A percentile compares a stretch with the other conserved stretches of the same genome.
Evolutionary conservation across 2,113 vertebrate genomes (phyloP).

Genomic region (Manacus vitellinus): DNA sequence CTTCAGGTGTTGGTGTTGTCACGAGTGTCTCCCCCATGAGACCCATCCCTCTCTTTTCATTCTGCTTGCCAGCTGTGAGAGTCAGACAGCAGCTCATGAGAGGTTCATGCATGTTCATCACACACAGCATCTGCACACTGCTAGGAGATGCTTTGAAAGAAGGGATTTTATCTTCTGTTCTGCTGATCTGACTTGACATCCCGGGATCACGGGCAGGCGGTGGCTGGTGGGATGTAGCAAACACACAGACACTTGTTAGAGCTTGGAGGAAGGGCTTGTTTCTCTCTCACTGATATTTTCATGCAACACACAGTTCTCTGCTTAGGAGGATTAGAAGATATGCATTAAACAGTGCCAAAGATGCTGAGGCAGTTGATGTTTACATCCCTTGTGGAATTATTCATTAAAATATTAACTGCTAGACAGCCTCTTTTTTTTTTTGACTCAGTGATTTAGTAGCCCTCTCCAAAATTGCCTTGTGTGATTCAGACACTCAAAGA

Average conservation of each 20-base stretch:
- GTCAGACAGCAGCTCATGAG: neutral
- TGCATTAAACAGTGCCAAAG: constrained; percentile 32
- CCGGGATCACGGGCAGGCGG: neutral
- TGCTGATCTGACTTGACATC: neutral
- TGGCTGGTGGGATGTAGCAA: neutral
- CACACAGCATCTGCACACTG: neutral
- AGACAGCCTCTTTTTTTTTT: neutral
- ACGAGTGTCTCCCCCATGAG: neutral
- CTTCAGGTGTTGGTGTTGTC: neutral
- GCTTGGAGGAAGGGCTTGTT: neutral
- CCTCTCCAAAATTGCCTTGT: neutral
- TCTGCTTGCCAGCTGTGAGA: neutral
- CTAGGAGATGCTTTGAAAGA: neutral
- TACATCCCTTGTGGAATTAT: neutral
- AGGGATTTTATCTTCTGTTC: neutral
- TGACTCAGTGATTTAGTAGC: neutral
- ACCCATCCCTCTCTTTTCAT: neutral
- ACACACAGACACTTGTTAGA: neutral
- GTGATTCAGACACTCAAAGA: neutral
- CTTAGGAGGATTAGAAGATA: neutral
- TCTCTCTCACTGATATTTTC: neutral
- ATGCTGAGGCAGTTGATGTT: constrained; percentile 3
- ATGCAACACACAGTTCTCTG: neutral
- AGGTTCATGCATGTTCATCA: neutral
- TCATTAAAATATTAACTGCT: constrained; percentile 39